Percentiles rank a stretch among this genome's conserved stretches.
Conservation (phyloP, 2,888 invertebrate species). For the Vandiemenella viatica region DNA sequence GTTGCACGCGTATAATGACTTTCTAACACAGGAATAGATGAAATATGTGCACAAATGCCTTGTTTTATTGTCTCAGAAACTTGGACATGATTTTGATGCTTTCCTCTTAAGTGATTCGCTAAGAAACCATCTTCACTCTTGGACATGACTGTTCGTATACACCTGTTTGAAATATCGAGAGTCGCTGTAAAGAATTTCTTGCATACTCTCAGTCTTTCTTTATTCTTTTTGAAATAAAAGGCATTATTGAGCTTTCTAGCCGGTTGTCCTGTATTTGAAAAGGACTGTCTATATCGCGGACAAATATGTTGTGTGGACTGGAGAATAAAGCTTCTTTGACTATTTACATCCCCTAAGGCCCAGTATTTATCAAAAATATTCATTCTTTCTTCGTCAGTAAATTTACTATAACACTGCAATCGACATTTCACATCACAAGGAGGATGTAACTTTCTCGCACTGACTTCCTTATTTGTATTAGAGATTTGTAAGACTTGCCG, state of each 20-base stretch:
- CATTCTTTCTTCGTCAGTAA: too few relatives aligned
- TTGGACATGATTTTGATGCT: slow-evolving; percentile 6
- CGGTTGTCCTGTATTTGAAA: too few relatives aligned
- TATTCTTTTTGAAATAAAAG: background rate
- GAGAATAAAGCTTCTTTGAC: background rate
- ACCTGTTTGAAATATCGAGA: background rate
- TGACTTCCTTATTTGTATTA: background rate
- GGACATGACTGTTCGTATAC: background rate
- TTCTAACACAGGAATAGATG: slow-evolving; percentile 8
- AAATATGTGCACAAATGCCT: slow-evolving; percentile 6
- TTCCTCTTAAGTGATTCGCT: slow-evolving; percentile 6
- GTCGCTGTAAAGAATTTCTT: background rate
- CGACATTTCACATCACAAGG: background rate
- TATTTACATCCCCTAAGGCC: background rate
- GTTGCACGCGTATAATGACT: background rate
- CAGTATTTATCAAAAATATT: background rate
- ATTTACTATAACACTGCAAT: background rate
- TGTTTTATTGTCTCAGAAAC: slow-evolving; percentile 9
- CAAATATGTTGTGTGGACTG: too few relatives aligned
- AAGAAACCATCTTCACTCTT: slow-evolving; percentile 3
- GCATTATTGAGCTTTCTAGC: too few relatives aligned
- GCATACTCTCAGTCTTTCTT: background rate
- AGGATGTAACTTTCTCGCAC: background rate
- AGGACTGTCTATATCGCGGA: too few relatives aligned
- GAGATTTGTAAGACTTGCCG: background rate